Base-by-base conservation (phyloP, 2,113 vertebrate genomes). In the Tetrao urogallus region DNA sequence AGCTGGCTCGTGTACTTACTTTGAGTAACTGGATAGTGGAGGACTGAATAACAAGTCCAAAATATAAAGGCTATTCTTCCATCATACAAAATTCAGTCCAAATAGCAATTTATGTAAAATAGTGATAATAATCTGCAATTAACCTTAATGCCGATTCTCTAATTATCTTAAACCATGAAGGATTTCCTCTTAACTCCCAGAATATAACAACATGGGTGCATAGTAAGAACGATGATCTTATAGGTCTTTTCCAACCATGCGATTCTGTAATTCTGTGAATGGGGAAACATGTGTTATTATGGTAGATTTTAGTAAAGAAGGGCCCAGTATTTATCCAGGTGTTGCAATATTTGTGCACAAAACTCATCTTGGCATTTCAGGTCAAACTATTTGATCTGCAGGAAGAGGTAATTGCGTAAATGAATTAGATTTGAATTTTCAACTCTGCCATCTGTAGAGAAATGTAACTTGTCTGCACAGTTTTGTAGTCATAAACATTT, bases 1-100 rank as follows among this genome's bases (percentile, higher is more conserved):
- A 48, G 7, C 43, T 25, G 32, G 32, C 4, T 12, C n/a, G 19
- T 15, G 16, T 25, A 11, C 56, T 84, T 67, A 4, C 0, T 0
- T 2, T 43, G 74, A 14, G 40, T 24, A 63, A 24, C 10, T 88
- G 50, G 50, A 63, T 91, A 82, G 19, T 2, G 13, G 1, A 70
- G 30, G 47, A 6, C 36, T 66, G 54, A 28, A 80, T 70, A 52
- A 58, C 4, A 82, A 76, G 43, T 1, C 3, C 18, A 45, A 70
- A 63, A 89, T 42, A 5, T 25, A 34, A 28, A 22, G 9, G 40
- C 5, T 61, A 34, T 73, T 7, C 3, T 79, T 30, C 8, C 19
- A 4, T 58, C 2, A 5, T 11, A 22, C 54, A 34, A 79, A 85
- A 66, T 34, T 12, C 40, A 60, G 3, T 8, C n/a, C 50, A 66